phyloP scores from a whole-genome alignment of 2,797 vertebrate genomes.

The Urosaurus nigricauda region DNA sequence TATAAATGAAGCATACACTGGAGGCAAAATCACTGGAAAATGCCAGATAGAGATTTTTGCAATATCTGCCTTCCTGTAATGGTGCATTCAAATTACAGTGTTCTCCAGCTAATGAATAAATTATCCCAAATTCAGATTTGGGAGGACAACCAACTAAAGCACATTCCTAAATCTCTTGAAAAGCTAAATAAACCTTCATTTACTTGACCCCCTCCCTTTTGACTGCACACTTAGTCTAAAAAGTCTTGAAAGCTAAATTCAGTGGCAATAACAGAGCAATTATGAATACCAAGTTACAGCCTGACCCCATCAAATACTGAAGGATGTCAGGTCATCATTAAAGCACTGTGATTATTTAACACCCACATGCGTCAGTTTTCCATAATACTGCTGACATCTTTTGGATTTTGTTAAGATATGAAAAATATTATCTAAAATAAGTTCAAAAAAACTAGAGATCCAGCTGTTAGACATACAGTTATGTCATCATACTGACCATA shows the following conservation, averaged over 20 bases:
- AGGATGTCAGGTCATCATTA: slow-evolving; percentile 1
- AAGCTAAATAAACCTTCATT: slow-evolving; percentile 26
- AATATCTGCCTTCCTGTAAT: slow-evolving; percentile 36
- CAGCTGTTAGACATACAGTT: not conserved
- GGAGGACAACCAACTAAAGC: not conserved
- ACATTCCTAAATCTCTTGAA: slow-evolving; percentile 33
- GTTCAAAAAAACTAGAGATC: not conserved
- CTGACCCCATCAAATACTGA: not conserved
- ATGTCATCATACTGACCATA: not conserved
- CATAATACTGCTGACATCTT: not conserved
- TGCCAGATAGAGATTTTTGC: slow-evolving; percentile 26
- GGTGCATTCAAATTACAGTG: slow-evolving; percentile 29
- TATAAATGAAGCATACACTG: slow-evolving; percentile 44
- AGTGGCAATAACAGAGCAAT: not conserved
- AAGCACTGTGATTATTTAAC: not conserved
- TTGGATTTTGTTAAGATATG: not conserved
- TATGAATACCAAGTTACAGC: not conserved
- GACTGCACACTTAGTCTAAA: slow-evolving; percentile 21
- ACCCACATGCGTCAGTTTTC: not conserved
- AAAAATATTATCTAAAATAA: not conserved
- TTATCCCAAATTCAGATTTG: slow-evolving; percentile 14
- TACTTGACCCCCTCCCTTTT: slow-evolving; percentile 14
- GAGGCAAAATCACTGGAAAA: slow-evolving; percentile 46
- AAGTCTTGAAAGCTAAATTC: not conserved
- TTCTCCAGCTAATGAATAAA: slow-evolving; percentile 32